A percentile compares a stretch with the other conserved stretches of the same genome.
Evolutionary conservation across 1,140 invertebrate genomes (phyloP).

Genomic region (Mizuhopecten yessoensis): DNA sequence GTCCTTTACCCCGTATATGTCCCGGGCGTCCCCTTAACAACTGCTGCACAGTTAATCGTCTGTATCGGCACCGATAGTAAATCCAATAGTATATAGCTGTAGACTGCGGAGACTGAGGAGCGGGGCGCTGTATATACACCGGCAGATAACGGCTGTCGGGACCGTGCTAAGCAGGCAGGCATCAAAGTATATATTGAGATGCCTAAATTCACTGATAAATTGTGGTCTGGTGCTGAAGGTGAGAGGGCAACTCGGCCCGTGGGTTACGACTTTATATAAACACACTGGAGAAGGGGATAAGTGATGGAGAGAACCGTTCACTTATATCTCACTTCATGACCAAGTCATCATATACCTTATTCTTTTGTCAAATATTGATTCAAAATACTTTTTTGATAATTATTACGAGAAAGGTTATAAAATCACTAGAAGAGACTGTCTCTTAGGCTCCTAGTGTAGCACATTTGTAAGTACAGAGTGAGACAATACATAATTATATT

Average conservation of each 20-base stretch:
- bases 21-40: background rate
- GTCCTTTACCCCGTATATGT: too few relatives aligned
- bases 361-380: background rate
- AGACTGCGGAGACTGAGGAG: background rate
- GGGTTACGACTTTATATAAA: background rate
- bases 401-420: too few relatives aligned
- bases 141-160: background rate
- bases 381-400: too few relatives aligned
- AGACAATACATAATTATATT: background rate
- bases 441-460: too few relatives aligned
- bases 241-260: conserved; percentile 19
- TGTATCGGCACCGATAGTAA: background rate
- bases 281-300: background rate
- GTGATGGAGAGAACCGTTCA: background rate
- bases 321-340: background rate
- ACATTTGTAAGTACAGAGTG: too few relatives aligned
- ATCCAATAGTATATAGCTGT: background rate
- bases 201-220: conserved; percentile 22
- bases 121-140: background rate
- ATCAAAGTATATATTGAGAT: conserved; percentile 39
- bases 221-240: background rate
- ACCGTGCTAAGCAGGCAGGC: background rate
- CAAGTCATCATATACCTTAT: background rate
- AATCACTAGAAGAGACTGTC: too few relatives aligned
- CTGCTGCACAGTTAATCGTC: background rate